Base-by-base conservation (phyloP, 2,888 invertebrate genomes). In the Cheilosia vulpina region DNA sequence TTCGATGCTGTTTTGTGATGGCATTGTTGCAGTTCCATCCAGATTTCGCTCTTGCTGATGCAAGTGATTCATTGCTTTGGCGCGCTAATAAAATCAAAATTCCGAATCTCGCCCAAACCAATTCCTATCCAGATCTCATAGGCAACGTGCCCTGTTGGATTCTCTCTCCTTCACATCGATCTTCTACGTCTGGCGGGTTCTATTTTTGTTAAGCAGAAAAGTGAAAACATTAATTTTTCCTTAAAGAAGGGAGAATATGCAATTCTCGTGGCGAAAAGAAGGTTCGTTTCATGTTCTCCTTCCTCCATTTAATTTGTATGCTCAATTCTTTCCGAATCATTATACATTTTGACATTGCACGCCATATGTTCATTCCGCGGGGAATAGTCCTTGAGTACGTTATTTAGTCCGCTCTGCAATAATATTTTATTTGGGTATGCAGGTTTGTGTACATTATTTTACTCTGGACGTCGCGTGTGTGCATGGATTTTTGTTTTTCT, bases 391-490 rank as follows among this genome's bases (percentile, higher is more conserved):
- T 55, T 41, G 17, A 77, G n/a, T 47, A 43, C 34, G 24, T 45
- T 19, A 58, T 9, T n/a, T 52, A 34, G 50, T 65, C 57, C 69
- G 58, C 53, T 60, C 60, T 63, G 71, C 69, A 65, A 75, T 75
- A 58, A 69, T 69, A 43, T 65, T 81, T 57, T 72, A 76, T 77
- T 77, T 77, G 77, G 72, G 77, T 68, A 73, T 68, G 83, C 83
- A 63, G 68, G 68, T 69, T 69, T 43, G 13, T 13, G 0, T 34
- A 69, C 47, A 31, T 45, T 45, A 63, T 73, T 81, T 71, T 65
- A 71, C 60, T 81, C 63, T 65, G 45, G 27, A 58, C 66, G 19
- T 77, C 55, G 78, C 73, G 78, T 78, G 78, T 73, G 68, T 78
- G 63, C 24, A 57, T 76, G 69, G 50, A 57, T 68, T 62, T 38